Evolutionary conservation across 64 coral and sea anemone genomes (phyloP).

Genomic region (Catalaphyllia jardinei): DNA sequence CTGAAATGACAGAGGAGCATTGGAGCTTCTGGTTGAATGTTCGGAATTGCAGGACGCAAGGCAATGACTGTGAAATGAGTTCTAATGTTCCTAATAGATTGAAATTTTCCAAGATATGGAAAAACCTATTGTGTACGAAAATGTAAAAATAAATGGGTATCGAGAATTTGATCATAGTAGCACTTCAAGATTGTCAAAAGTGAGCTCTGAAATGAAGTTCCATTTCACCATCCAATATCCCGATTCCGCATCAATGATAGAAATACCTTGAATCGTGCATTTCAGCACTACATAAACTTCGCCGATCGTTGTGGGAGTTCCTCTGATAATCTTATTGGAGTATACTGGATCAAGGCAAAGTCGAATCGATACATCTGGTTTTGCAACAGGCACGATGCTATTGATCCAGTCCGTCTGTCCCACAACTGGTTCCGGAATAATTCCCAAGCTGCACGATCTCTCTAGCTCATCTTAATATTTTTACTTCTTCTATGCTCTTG

Average conservation of each 20-base stretch:
- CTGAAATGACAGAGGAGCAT: too few relatives aligned
- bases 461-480: constrained; percentile 61
- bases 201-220: background rate
- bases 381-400: background rate
- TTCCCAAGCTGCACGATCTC: constrained; percentile 24
- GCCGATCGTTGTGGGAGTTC: background rate
- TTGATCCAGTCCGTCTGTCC: constrained; percentile 2
- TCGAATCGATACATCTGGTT: background rate
- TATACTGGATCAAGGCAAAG: background rate
- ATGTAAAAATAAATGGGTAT: too few relatives aligned
- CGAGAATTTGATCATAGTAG: too few relatives aligned
- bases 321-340: background rate
- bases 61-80: too few relatives aligned
- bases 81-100: too few relatives aligned
- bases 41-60: too few relatives aligned
- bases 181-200: constrained; percentile 2
- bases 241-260: background rate
- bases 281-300: background rate
- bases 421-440: constrained; percentile 22
- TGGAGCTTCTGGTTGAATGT: too few relatives aligned
- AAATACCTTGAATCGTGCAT: background rate
- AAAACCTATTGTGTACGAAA: too few relatives aligned
- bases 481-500: constrained; percentile 21
- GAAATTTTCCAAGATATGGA: too few relatives aligned
- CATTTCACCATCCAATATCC: constrained; percentile 19